phyloP scores from a whole-genome alignment of 2,888 invertebrate species.

The Parasteatoda lunata region DNA sequence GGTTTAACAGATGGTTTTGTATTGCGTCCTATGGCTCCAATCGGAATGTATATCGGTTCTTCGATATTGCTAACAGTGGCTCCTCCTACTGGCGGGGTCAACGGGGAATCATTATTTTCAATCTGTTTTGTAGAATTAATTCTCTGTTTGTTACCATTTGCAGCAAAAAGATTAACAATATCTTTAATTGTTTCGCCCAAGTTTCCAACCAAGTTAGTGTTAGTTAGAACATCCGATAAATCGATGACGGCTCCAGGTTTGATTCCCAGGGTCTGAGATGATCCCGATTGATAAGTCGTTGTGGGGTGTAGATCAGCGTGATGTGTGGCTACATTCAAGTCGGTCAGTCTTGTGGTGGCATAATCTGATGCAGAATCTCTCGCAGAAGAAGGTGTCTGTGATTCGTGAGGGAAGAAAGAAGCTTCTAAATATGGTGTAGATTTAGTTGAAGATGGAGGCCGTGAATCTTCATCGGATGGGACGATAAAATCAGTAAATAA shows the following conservation, averaged over 20 bases:
- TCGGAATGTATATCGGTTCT: conserved; percentile 67
- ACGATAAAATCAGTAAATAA: conserved; percentile 70
- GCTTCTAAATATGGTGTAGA: conserved; percentile 14
- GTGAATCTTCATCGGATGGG: conserved; percentile 30
- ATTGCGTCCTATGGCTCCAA: conserved; percentile 65
- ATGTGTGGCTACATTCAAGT: conserved; percentile 53
- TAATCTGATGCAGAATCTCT: conserved; percentile 59
- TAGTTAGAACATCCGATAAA: conserved; percentile 70
- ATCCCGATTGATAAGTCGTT: conserved; percentile 47
- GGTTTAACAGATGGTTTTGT: conserved; percentile 23
- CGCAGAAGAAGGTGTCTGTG: conserved; percentile 46
- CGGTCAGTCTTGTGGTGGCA: conserved; percentile 55
- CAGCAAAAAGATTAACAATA: conserved; percentile 70
- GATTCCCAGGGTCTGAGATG: conserved; percentile 58
- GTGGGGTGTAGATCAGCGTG: conserved; percentile 43
- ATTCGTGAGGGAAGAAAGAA: conserved; percentile 29
- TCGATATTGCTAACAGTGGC: conserved; percentile 64
- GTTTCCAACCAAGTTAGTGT: conserved; percentile 70
- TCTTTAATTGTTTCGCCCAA: conserved; percentile 71
- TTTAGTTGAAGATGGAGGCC: conserved; percentile 16
- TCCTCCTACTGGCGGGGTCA: conserved; percentile 61
- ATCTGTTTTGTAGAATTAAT: conserved; percentile 14
- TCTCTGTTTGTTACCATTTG: conserved; percentile 48
- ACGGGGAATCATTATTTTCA: conserved; percentile 18
- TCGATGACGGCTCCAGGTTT: conserved; percentile 71